phyloP scores from a whole-genome alignment of 2,113 vertebrate species.

The Onychorhynchus coronatus region DNA sequence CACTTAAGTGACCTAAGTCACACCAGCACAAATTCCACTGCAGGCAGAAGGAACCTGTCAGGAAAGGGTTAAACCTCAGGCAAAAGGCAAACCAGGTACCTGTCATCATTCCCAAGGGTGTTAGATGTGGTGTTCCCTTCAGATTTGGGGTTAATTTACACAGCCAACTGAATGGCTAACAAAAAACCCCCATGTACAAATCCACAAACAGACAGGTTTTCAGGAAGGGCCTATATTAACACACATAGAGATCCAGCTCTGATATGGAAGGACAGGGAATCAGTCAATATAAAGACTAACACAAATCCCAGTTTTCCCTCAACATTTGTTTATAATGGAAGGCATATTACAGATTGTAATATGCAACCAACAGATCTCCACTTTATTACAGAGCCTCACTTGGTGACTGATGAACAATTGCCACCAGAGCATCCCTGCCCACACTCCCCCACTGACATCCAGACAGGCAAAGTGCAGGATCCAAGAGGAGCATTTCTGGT shows the following conservation, averaged over 20 bases:
- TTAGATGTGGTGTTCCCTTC: not conserved
- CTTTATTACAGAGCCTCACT: not conserved
- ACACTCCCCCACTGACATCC: not conserved
- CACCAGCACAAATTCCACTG: not conserved
- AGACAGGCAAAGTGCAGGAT: not conserved
- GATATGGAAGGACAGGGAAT: not conserved
- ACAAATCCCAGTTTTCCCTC: not conserved
- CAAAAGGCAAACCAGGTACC: not conserved
- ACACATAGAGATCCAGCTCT: not conserved
- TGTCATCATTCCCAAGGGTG: not conserved
- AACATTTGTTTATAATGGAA: not conserved
- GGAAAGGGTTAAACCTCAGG: not conserved
- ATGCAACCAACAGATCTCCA: not conserved
- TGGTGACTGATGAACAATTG: not conserved
- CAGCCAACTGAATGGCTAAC: not conserved
- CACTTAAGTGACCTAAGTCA: fast-evolving
- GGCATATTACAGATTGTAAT: not conserved
- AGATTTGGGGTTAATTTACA: not conserved
- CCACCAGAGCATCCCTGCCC: not conserved
- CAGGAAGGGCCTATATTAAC: not conserved
- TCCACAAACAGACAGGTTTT: not conserved
- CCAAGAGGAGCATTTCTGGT: not conserved
- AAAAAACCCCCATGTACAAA: not conserved
- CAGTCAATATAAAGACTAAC: not conserved
- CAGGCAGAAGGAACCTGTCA: not conserved